Evolutionary conservation across 1,140 invertebrate species (phyloP), one percentile per base, ranked within the genome.

Genomic region (Drosophila teissieri): DNA sequence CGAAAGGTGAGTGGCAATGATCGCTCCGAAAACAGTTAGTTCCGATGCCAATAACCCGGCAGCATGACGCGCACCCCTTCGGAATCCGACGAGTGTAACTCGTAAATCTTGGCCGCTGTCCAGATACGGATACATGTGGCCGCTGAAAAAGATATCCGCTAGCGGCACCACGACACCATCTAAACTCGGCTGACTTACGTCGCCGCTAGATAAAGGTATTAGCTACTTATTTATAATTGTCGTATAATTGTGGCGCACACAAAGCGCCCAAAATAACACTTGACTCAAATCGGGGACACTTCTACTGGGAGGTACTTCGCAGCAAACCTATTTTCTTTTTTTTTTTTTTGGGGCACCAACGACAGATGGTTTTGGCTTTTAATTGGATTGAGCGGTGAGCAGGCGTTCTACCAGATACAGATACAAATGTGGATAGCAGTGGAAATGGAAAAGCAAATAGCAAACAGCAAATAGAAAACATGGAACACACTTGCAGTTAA

Each of bases 31-130:
- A 86, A 86, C 84, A 86, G 83, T 86, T 89, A 86, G 79, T 76
- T 79, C 70, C 83, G 79, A 86, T 83, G 83, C 51, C 83, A 86
- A 86, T 76, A 86, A 86, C 83, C 84, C 68, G 63, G 55, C 42
- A 42, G 27, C 46, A 62, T 74, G 72, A 74, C 72, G 57, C 68
- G 63, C 49, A 11, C 14, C 11, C 10, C 64, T 11, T 2, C 45
- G 24, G n/a, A 67, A 36, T 37, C 19, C 34, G 4, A 17, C 48
- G 37, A 15, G 31, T 44, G 52, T 52, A 34, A 14, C 31, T 70
- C 51, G 44, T 70, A 72, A 72, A 72, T 72, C 64, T 56, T 72
- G 36, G 52, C 40, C 65, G 19, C 68, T 42, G 68, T 72, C 68
- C 65, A 72, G 65, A 56, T 70, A 48, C 22, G 27, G 46, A 27